Evolutionary conservation across 2,888 invertebrate species (phyloP).

Genomic region (Drosophila histrio): DNA sequence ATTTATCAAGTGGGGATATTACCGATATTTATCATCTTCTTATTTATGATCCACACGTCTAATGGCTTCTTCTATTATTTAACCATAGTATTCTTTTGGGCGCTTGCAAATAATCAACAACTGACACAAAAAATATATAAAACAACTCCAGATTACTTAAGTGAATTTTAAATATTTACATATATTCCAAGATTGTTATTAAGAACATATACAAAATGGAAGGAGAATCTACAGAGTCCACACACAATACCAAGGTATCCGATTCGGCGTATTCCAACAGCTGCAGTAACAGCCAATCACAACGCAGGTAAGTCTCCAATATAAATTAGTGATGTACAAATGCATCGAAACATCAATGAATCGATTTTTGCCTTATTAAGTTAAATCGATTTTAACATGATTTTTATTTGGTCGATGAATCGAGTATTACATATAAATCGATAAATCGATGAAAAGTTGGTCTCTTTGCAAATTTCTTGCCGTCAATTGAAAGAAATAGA

Average conservation of each 20-base stretch:
- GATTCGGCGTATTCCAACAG: constrained; percentile 93
- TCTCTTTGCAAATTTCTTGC: no score
- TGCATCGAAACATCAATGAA: background rate
- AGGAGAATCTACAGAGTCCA: constrained; percentile 82
- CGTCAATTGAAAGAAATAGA: no score
- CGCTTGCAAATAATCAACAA: background rate
- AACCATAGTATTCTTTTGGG: constrained; percentile 8
- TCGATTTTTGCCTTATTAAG: no score
- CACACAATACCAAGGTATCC: constrained; percentile 85
- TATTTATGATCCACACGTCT: background rate
- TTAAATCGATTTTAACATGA: no score
- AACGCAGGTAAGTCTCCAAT: constrained; percentile 87
- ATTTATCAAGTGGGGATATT: background rate
- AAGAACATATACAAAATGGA: constrained; percentile 71
- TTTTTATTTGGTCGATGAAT: no score
- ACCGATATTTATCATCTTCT: background rate
- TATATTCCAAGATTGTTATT: background rate
- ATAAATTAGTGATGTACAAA: background rate
- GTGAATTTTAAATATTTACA: background rate
- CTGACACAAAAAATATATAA: no score
- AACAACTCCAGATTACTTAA: background rate
- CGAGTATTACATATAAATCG: no score
- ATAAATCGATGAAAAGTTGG: no score
- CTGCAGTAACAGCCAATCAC: constrained; percentile 92
- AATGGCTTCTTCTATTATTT: background rate